Conservation (phyloP, 2,888 invertebrate genomes). For the Scaptomyza parva region DNA sequence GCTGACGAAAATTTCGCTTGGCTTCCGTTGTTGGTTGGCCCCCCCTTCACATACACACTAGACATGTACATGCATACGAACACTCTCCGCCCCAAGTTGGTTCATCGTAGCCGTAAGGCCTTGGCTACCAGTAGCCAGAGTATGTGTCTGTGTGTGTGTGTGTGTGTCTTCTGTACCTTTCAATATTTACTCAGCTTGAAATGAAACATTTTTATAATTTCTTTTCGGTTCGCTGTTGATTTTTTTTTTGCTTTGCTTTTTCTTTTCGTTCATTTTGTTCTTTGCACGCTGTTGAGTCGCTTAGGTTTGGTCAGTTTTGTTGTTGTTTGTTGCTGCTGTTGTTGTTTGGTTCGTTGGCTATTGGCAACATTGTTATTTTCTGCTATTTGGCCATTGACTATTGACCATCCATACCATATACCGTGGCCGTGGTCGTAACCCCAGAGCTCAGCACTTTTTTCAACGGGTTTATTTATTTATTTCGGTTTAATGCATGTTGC, state of each 20-base stretch:
- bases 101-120: slow-evolving; percentile 15
- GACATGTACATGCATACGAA: neutral
- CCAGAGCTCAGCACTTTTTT: slow-evolving; percentile 55
- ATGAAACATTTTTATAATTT: slow-evolving; percentile 77
- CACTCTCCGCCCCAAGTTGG: slow-evolving; percentile 15
- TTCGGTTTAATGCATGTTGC: slow-evolving; percentile 74
- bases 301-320: slow-evolving; percentile 33
- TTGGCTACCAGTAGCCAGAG: neutral
- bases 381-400: slow-evolving; percentile 77
- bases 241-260: neutral
- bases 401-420: slow-evolving; percentile 54
- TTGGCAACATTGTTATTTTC: slow-evolving; percentile 80
- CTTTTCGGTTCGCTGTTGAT: slow-evolving; percentile 37
- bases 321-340: slow-evolving; percentile 47
- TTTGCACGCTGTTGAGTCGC: slow-evolving; percentile 7
- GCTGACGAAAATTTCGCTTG: slow-evolving; percentile 71
- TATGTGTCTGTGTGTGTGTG: no score
- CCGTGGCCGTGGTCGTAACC: neutral
- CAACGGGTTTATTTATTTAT: slow-evolving; percentile 77
- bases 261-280: slow-evolving; percentile 10
- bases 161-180: no score
- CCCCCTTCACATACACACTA: neutral
- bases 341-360: slow-evolving; percentile 76
- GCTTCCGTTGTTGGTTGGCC: slow-evolving; percentile 62
- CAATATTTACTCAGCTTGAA: slow-evolving; percentile 74